phyloP scores from a whole-genome alignment of 2,113 vertebrate species.

The Varanus salvator region DNA sequence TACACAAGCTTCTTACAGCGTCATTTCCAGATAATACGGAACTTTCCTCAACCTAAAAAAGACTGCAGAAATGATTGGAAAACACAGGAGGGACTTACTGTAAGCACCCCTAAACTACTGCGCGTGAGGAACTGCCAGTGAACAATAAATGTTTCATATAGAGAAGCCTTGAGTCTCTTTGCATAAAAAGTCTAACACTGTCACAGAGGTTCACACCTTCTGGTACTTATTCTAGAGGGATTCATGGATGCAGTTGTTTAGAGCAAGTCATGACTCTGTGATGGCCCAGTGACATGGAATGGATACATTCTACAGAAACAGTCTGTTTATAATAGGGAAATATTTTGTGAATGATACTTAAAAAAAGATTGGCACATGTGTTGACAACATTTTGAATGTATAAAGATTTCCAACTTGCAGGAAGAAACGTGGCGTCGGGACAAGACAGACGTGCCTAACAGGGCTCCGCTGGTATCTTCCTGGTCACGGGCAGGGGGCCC shows the following conservation, averaged over 20 bases:
- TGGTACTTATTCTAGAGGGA: background rate
- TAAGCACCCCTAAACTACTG: too few species aligned
- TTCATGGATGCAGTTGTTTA: background rate
- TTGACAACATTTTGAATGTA: slow-evolving; percentile 8
- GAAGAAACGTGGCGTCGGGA: too few species aligned
- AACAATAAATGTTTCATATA: too few species aligned
- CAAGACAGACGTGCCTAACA: too few species aligned
- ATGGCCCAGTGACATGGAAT: background rate
- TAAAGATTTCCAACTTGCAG: slow-evolving; percentile 5
- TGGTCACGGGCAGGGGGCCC: too few species aligned
- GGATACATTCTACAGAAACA: background rate
- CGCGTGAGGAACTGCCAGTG: too few species aligned
- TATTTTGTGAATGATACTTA: background rate
- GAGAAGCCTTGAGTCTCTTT: background rate
- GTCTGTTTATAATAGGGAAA: background rate
- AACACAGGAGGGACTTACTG: too few species aligned
- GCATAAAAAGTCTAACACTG: background rate
- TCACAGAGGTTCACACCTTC: background rate
- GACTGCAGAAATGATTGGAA: too few species aligned
- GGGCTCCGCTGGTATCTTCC: too few species aligned
- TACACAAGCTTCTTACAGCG: too few species aligned
- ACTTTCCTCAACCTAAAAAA: too few species aligned
- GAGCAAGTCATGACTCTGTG: background rate
- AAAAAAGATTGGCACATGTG: background rate
- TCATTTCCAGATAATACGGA: too few species aligned